Conservation (phyloP, 2,113 vertebrate species). For the Aptenodytes forsteri region DNA sequence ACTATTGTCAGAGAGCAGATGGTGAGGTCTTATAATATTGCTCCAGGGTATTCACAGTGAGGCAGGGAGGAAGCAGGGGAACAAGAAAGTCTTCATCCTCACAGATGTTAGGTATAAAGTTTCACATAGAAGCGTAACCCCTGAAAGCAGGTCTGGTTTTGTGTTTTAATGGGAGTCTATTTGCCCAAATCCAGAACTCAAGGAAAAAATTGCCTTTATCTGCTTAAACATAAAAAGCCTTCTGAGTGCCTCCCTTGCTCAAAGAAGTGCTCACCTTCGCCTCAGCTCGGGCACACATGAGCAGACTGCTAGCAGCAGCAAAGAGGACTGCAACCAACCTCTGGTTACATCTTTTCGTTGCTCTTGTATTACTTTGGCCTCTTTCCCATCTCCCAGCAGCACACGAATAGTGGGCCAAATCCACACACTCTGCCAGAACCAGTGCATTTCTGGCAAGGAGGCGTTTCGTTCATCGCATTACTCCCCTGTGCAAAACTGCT, state of each 20-base stretch:
- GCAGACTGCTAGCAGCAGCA: background rate
- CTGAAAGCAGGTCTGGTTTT: background rate
- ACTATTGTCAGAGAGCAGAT: conserved; percentile 31
- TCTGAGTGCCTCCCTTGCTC: background rate
- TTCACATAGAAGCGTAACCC: background rate
- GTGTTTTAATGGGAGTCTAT: background rate
- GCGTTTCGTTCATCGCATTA: background rate
- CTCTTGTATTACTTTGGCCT: background rate
- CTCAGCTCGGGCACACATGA: background rate
- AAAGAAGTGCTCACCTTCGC: background rate
- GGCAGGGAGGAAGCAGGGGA: background rate
- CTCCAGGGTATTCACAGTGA: background rate
- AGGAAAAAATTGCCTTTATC: background rate
- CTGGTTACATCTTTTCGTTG: background rate
- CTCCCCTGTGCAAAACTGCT: background rate
- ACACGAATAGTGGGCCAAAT: background rate
- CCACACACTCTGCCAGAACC: background rate
- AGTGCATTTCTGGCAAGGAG: background rate
- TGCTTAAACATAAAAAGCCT: background rate
- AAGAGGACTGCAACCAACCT: background rate
- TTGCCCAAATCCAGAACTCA: background rate
- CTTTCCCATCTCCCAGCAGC: background rate
- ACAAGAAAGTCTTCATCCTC: background rate
- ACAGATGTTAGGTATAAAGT: background rate
- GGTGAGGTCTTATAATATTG: background rate